Conservation (phyloP, 2,113 vertebrate genomes). For the Stigmatopora nigra region DNA sequence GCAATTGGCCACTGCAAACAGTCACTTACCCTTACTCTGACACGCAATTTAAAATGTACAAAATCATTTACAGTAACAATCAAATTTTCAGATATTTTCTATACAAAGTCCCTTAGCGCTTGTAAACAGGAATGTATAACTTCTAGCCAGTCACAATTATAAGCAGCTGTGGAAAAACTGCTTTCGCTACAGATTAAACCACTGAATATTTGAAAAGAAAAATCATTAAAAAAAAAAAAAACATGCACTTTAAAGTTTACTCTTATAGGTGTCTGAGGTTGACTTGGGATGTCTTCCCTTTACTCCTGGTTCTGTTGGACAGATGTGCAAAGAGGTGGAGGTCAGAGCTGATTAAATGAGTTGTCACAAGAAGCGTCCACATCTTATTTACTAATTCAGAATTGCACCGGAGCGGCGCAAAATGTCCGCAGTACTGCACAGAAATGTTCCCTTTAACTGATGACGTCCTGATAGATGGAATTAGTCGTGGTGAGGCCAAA, state of each 20-base stretch:
- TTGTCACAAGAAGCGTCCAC: constrained; percentile 18
- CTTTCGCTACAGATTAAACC: constrained; percentile 9
- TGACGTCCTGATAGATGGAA: constrained; percentile 60
- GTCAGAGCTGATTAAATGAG: constrained; percentile 9
- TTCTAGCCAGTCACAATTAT: background rate
- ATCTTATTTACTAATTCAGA: constrained; percentile 17
- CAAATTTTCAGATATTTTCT: constrained; percentile 27
- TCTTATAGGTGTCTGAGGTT: constrained; percentile 24
- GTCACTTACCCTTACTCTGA: constrained; percentile 5
- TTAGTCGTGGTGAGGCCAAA: constrained; percentile 70
- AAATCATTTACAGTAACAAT: constrained; percentile 33
- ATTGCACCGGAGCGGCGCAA: background rate
- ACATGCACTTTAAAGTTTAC: constrained; percentile 30
- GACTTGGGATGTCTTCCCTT: constrained; percentile 5
- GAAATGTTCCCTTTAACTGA: constrained; percentile 31
- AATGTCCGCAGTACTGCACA: background rate
- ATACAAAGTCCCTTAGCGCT: constrained; percentile 20
- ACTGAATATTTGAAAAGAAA: background rate
- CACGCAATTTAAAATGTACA: constrained; percentile 39
- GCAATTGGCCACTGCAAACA: background rate
- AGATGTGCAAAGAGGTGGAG: constrained; percentile 12
- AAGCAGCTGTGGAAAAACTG: constrained; percentile 1
- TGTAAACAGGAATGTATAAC: constrained; percentile 21
- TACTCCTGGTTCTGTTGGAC: constrained; percentile 1
- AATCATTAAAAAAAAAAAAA: constrained; percentile 8